phyloP scores from a whole-genome alignment of 2,113 vertebrate genomes.

The Sorex araneus region DNA sequence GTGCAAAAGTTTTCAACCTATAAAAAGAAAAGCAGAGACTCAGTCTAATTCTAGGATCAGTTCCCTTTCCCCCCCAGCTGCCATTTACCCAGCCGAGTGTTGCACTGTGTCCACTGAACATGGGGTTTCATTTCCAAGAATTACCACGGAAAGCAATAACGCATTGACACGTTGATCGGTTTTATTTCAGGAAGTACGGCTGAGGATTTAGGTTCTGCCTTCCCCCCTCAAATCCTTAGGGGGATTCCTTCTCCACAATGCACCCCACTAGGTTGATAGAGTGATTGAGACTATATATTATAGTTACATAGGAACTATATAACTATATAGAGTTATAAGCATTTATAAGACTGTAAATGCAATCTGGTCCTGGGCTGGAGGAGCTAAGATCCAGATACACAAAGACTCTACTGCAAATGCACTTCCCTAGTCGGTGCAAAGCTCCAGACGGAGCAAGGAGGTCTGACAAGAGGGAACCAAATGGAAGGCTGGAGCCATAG shows the following conservation, averaged over 20 bases:
- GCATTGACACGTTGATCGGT: background rate
- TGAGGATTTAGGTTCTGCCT: too few species aligned
- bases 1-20: constrained; percentile 67
- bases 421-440: background rate
- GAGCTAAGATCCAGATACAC: background rate
- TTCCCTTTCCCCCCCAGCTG: background rate
- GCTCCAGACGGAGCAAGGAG: background rate
- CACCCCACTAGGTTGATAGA: background rate
- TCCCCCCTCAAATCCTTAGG: too few species aligned
- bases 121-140: background rate
- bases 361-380: background rate
- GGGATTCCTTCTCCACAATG: too few species aligned
- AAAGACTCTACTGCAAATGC: too few species aligned
- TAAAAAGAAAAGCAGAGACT: constrained; percentile 73
- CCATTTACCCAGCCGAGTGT: background rate
- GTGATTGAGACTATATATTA: background rate
- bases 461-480: background rate
- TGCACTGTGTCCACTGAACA: background rate
- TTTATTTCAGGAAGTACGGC: background rate
- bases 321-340: too few species aligned
- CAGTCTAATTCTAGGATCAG: background rate
- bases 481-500: too few species aligned
- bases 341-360: background rate
- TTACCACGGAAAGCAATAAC: background rate
- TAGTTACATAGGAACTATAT: too few species aligned